Evolutionary conservation across 2,113 vertebrate species (phyloP).

Genomic region (Odontophorus gujanensis): DNA sequence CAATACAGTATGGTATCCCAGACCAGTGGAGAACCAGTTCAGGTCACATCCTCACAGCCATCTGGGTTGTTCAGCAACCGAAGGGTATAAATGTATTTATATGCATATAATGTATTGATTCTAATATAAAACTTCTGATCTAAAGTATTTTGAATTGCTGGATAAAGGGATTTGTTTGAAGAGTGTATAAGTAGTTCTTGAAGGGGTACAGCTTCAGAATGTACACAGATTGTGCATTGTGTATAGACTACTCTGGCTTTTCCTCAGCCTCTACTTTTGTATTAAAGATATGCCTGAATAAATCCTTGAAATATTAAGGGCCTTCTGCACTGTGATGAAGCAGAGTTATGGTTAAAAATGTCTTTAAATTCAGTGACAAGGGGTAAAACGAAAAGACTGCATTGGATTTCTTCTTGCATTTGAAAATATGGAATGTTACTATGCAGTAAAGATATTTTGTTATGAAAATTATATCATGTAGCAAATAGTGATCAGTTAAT

Average conservation of each 20-base stretch:
- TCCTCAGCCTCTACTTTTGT: conserved; percentile 71
- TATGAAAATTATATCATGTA: conserved; percentile 50
- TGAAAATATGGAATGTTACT: conserved; percentile 36
- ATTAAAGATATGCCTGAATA: conserved; percentile 68
- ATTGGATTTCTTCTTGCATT: conserved; percentile 54
- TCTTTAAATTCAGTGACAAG: conserved; percentile 57
- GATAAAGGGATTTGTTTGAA: conserved; percentile 70
- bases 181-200: conserved; percentile 62
- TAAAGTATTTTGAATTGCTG: conserved; percentile 71
- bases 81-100: conserved; percentile 72
- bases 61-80: conserved; percentile 55
- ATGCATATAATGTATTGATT: conserved; percentile 67
- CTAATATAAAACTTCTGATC: conserved; percentile 68
- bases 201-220: conserved; percentile 71
- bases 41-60: conserved; percentile 52
- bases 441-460: conserved; percentile 70
- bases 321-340: conserved; percentile 76
- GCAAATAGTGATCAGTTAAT: conserved; percentile 30
- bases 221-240: conserved; percentile 69
- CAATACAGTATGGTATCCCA: not conserved
- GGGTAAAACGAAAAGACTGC: conserved; percentile 35
- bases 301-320: conserved; percentile 68
- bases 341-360: conserved; percentile 62
- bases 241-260: conserved; percentile 74
- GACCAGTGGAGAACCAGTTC: conserved; percentile 47